Evolutionary conservation across 2,797 vertebrate genomes (phyloP), one percentile per base, ranked within the genome.

Genomic region (Onychomys leucogaster): DNA sequence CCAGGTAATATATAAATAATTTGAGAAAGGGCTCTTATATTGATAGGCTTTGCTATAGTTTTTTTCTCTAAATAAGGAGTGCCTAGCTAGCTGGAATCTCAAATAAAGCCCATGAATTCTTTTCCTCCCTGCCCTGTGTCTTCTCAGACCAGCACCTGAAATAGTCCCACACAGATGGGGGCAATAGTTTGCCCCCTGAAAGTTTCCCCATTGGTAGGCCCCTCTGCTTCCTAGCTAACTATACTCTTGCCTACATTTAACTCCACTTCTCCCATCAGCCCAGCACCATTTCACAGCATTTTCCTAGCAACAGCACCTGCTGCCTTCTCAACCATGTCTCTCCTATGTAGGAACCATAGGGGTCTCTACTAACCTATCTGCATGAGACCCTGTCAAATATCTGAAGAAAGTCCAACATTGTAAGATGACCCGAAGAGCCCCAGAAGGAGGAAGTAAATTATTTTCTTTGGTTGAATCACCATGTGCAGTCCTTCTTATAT

Each of bases 361-460:
- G 4, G 11, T 67, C 52, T 82, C 90, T 52, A 9, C 55, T 71
- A 29, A 3, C 21, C 37, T 43, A 65, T 23, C 19, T 80, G 29
- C 49, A 21, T 23, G 14, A 29, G 52, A 16, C 29, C 57, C 37
- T 77, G 43, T 61, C 25, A 77, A 46, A 3, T 75, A 83, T 29
- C 46, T 71, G 55, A n/a, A 96, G 59, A 94, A 89, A 37, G 46
- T 34, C 76, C 93, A 85, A 82, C 88, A 86, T 3, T 87, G 65
- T 89, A 85, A 82, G 73, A 94, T 57, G 89, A 10, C 1, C n/a
- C 78, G 65, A 63, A 65, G 29, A 95, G 5, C 37, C 37, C 63
- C 55, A 89, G 16, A 57, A 6, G 25, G 27, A 65, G 0, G 41
- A 71, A 73, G 29, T 8, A 69, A 87, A 63, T 78, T 69, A 46